Conservation (phyloP, 2,888 invertebrate genomes). For the Entomobrya multifasciata region DNA sequence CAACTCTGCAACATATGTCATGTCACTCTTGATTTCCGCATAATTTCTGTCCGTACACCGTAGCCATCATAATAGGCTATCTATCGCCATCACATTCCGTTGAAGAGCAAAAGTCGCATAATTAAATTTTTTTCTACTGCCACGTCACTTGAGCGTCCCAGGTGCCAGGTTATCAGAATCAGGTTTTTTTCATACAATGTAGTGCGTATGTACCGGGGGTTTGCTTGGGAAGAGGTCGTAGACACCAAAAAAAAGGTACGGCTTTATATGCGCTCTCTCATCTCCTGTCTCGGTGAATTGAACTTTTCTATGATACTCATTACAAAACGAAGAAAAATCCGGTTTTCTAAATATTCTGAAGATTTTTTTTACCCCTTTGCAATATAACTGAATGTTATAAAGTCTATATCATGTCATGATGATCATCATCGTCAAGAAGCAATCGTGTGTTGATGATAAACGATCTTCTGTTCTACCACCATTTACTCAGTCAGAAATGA, state of each 20-base stretch:
- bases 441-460: not conserved
- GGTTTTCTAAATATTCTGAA: constrained; percentile 55
- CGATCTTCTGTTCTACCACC: not conserved
- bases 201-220: constrained; percentile 14
- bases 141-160: not conserved
- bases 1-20: not conserved
- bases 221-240: constrained; percentile 62
- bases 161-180: not conserved
- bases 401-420: constrained; percentile 8
- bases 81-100: not conserved
- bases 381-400: constrained; percentile 40
- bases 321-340: constrained; percentile 48
- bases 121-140: constrained; percentile 26
- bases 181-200: constrained; percentile 18
- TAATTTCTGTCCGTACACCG: too few relatives aligned
- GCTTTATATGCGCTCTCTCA: not conserved
- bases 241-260: constrained; percentile 68
- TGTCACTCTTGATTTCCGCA: constrained; percentile 51
- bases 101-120: constrained; percentile 43
- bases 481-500: too few relatives aligned
- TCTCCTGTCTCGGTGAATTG: constrained; percentile 43
- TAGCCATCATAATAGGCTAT: not conserved
- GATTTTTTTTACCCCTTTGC: constrained; percentile 11
- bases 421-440: constrained; percentile 38
- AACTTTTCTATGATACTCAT: constrained; percentile 47